phyloP scores from a whole-genome alignment of 2,888 invertebrate species.

The Orchesella flavescens region DNA sequence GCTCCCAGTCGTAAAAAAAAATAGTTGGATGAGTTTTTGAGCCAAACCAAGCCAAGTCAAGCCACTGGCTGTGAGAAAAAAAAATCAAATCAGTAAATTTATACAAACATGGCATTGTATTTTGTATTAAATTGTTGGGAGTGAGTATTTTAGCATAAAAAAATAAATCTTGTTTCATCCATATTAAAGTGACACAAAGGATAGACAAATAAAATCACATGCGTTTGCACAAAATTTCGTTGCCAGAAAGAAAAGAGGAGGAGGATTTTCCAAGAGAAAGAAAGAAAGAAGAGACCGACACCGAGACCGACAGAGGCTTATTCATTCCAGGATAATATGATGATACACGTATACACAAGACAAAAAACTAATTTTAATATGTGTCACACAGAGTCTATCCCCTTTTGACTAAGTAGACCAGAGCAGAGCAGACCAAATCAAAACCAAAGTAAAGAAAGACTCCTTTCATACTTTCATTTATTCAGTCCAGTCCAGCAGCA shows the following conservation, averaged over 20 bases:
- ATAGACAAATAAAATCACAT: neutral
- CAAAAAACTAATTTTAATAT: neutral
- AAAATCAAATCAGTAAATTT: too few relatives aligned
- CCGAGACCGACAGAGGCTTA: neutral
- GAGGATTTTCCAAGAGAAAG: neutral
- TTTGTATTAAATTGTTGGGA: too few relatives aligned
- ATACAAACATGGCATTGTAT: too few relatives aligned
- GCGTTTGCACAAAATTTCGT: neutral
- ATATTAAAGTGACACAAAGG: neutral
- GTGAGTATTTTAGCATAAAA: conserved; percentile 6
- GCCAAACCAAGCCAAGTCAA: neutral
- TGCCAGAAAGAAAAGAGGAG: neutral
- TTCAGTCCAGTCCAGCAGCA: neutral
- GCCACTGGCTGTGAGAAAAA: too few relatives aligned
- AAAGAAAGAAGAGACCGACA: neutral
- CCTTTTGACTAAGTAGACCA: too few relatives aligned
- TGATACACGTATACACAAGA: neutral
- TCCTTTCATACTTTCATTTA: too few relatives aligned
- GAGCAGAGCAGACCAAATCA: too few relatives aligned
- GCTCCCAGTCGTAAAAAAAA: neutral
- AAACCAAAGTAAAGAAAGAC: too few relatives aligned
- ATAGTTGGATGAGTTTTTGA: neutral
- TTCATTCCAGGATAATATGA: neutral
- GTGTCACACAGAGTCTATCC: too few relatives aligned
- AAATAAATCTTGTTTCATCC: neutral